Evolutionary conservation across 2,797 vertebrate genomes (phyloP).

Genomic region (Chaetodon trifasciatus): DNA sequence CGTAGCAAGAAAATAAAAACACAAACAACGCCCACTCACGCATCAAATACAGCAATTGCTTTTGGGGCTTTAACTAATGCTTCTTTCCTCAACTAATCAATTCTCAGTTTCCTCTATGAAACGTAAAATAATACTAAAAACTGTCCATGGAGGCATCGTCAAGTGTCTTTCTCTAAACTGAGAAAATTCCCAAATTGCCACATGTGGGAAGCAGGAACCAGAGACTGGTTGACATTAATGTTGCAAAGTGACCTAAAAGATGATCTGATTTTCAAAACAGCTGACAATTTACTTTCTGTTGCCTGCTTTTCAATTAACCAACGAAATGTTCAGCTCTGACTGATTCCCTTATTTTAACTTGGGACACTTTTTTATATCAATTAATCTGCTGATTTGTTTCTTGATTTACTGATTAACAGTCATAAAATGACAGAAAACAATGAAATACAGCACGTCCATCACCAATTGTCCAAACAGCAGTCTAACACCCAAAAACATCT

Average conservation of each 20-base stretch:
- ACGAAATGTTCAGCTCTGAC: background rate
- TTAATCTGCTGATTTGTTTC: background rate
- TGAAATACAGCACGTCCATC: background rate
- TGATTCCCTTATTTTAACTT: constrained; percentile 6
- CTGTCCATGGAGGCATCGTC: background rate
- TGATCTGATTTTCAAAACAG: background rate
- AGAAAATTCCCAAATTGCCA: background rate
- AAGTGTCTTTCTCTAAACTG: background rate
- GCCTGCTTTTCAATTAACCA: background rate
- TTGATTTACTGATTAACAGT: background rate
- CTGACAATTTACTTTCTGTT: background rate
- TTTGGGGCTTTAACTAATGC: background rate
- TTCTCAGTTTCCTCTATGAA: background rate
- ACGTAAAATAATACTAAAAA: background rate
- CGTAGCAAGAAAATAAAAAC: constrained; percentile 9
- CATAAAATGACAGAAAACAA: background rate
- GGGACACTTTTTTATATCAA: background rate
- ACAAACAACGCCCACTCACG: constrained; percentile 10
- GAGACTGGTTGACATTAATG: background rate
- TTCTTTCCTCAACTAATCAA: constrained; percentile 3
- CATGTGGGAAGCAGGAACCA: background rate
- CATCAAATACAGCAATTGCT: background rate
- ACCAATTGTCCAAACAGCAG: background rate
- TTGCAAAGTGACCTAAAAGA: background rate
- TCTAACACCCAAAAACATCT: background rate